These are phyloP conservation scores for Gallinago jamesoni DNA, from an alignment of 2,113 vertebrate genomes.

Conservation along the genomic window DNA sequence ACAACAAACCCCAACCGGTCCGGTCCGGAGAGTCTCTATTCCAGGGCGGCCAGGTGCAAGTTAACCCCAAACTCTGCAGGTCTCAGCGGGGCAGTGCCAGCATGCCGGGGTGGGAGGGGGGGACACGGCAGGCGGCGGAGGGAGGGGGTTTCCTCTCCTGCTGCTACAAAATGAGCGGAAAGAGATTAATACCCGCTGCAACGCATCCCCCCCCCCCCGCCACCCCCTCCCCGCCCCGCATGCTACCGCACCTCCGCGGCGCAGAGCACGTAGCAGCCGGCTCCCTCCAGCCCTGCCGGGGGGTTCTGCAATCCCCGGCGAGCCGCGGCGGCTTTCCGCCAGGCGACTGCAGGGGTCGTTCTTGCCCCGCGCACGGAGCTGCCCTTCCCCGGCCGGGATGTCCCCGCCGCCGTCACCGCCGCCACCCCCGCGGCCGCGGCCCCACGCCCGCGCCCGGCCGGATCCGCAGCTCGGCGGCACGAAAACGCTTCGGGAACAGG, in stretches of 20 bases:
- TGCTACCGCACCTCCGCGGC: not conserved
- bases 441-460: not conserved
- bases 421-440: too few species aligned
- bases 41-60: conserved; percentile 47
- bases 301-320: not conserved
- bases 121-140: not conserved
- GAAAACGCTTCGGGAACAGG: too few species aligned
- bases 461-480: not conserved
- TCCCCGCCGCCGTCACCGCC: not conserved
- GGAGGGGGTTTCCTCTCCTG: not conserved
- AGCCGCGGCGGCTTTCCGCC: not conserved
- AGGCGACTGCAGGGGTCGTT: conserved; percentile 67
- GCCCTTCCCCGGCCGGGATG: not conserved
- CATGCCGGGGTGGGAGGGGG: not conserved
- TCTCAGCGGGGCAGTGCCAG: conserved; percentile 64
- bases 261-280: not conserved
- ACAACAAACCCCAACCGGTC: conserved; percentile 64
- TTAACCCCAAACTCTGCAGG: conserved; percentile 67
- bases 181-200: conserved; percentile 48
- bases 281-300: not conserved
- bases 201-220: not conserved
- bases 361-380: not conserved
- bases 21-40: conserved; percentile 48
- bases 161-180: conserved; percentile 44
- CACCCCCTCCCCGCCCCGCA: not conserved